These are phyloP conservation scores for Podabrus alpinus DNA, from an alignment of 2,888 invertebrate genomes.

Conservation along the genomic window DNA sequence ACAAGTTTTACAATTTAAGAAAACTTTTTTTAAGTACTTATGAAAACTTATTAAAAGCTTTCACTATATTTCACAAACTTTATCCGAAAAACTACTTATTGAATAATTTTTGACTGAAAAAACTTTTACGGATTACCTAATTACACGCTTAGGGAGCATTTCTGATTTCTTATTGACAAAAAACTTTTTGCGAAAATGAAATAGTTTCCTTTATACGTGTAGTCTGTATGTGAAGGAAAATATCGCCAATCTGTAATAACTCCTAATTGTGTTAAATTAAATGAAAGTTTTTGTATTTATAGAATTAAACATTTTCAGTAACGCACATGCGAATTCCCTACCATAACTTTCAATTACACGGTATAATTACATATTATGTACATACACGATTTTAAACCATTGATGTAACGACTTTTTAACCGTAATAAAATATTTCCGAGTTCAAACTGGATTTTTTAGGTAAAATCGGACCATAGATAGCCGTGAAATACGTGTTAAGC, in stretches of 20 bases:
- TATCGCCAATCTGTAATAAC: neutral
- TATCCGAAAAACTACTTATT: neutral
- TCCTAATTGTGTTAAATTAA: neutral
- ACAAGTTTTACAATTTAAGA: conserved; percentile 19
- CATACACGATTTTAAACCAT: too few relatives aligned
- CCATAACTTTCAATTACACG: too few relatives aligned
- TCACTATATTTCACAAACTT: conserved; percentile 1
- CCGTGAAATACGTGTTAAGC: too few relatives aligned
- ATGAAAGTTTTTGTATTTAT: neutral
- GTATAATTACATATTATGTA: too few relatives aligned
- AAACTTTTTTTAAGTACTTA: conserved; percentile 7
- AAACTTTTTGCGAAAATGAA: neutral
- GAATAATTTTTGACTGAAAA: neutral
- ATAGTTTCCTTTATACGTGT: neutral
- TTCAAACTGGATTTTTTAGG: too few relatives aligned
- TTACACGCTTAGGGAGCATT: neutral
- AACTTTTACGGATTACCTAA: neutral
- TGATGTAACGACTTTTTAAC: too few relatives aligned
- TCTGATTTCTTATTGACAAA: neutral
- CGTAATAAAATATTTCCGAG: too few relatives aligned
- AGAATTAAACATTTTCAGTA: too few relatives aligned
- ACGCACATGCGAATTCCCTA: too few relatives aligned
- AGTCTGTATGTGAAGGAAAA: neutral
- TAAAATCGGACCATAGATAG: too few relatives aligned
- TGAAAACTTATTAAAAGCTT: conserved; percentile 3